phyloP scores from a whole-genome alignment of 2,888 invertebrate genomes.

The Oxycera nigricornis region DNA sequence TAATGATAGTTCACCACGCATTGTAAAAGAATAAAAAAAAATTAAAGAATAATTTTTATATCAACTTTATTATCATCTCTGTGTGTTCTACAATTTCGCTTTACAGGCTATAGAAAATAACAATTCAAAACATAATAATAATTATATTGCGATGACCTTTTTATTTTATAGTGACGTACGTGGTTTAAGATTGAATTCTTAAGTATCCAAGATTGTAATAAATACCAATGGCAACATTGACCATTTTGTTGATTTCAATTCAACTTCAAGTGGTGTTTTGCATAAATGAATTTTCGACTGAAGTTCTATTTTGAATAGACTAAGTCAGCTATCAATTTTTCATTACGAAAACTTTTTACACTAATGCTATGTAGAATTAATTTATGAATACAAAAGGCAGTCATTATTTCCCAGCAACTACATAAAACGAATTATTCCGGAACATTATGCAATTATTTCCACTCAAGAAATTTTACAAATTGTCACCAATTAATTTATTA shows the following conservation, averaged over 20 bases:
- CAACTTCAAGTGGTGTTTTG: neutral
- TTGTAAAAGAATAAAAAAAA: too few species aligned
- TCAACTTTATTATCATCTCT: neutral
- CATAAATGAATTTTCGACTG: neutral
- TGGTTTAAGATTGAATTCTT: too few species aligned
- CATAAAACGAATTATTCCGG: constrained; percentile 37
- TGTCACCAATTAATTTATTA: constrained; percentile 7
- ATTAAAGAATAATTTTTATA: too few species aligned
- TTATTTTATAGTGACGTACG: too few species aligned
- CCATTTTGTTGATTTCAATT: neutral
- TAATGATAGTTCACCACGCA: too few species aligned
- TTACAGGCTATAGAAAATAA: neutral
- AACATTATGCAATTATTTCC: constrained; percentile 27
- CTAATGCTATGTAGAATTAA: constrained; percentile 14
- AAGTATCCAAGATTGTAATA: neutral
- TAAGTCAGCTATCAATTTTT: neutral
- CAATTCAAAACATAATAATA: neutral
- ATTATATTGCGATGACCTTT: too few species aligned
- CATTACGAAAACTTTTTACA: neutral
- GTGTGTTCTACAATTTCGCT: neutral
- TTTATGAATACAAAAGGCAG: constrained; percentile 46
- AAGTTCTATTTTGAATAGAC: neutral
- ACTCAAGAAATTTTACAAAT: constrained; percentile 38
- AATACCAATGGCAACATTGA: too few species aligned
- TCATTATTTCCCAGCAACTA: constrained; percentile 45